Evolutionary conservation across 2,888 invertebrate species (phyloP).

Genomic region (Linnaemya vulpina): DNA sequence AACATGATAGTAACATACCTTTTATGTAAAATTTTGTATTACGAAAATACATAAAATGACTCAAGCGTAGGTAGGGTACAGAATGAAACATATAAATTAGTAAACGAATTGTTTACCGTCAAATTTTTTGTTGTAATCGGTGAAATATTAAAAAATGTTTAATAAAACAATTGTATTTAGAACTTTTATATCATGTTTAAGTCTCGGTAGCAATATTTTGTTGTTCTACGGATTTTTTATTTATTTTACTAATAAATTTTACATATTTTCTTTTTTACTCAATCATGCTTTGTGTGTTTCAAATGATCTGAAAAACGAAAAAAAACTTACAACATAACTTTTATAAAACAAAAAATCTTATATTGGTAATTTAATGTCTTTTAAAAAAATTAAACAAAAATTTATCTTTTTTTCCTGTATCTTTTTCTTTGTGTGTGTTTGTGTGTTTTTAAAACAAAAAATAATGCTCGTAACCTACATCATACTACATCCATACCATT

Average conservation of each 20-base stretch:
- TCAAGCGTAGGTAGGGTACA: no score
- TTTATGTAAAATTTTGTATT: no score
- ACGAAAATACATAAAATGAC: neutral
- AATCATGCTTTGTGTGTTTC: constrained; percentile 56
- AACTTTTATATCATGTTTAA: constrained; percentile 6
- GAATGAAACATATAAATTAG: no score
- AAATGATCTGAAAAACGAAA: constrained; percentile 26
- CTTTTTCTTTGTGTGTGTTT: constrained; percentile 52
- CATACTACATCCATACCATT: constrained; percentile 54
- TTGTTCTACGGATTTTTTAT: constrained; percentile 6
- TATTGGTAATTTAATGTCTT: constrained; percentile 68
- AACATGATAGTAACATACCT: no score
- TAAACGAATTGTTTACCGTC: neutral
- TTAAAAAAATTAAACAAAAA: constrained; percentile 41
- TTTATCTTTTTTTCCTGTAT: constrained; percentile 45
- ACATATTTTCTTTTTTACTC: constrained; percentile 47
- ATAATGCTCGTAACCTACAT: constrained; percentile 61
- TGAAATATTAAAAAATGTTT: neutral
- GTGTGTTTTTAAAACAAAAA: constrained; percentile 52
- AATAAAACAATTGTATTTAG: neutral
- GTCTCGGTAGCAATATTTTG: neutral
- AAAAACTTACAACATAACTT: constrained; percentile 21
- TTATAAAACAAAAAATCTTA: constrained; percentile 37
- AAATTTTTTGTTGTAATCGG: neutral
- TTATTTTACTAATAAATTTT: constrained; percentile 34